These are phyloP conservation scores for Pantherophis alleghaniensis DNA, from an alignment of 2,797 vertebrate genomes.

Conservation along the genomic window DNA sequence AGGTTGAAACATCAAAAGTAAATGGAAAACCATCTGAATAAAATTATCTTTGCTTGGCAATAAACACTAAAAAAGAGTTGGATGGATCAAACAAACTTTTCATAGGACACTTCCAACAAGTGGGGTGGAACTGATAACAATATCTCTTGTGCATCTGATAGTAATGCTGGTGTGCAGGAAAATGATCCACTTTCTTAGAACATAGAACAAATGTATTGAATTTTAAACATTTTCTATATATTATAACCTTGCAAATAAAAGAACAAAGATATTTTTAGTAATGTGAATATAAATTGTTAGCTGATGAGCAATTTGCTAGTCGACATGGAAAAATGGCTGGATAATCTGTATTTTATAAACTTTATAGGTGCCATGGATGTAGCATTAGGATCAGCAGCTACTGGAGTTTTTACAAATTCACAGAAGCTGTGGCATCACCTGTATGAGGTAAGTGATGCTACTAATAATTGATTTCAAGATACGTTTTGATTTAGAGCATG, in stretches of 20 bases:
- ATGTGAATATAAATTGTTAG: neutral
- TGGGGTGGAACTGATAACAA: neutral
- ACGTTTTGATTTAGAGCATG: neutral
- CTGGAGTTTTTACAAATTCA: constrained; percentile 96
- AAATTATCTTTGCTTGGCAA: neutral
- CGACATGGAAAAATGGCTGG: neutral
- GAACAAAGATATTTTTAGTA: neutral
- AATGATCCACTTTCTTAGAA: neutral
- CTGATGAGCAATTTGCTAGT: neutral
- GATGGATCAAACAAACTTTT: neutral
- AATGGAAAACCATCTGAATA: neutral
- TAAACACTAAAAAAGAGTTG: neutral
- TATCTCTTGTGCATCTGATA: neutral
- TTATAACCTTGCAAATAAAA: neutral
- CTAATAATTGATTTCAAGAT: neutral
- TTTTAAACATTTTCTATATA: neutral
- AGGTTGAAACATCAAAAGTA: neutral
- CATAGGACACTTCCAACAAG: neutral
- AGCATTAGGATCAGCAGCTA: constrained; percentile 89
- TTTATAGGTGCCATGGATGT: constrained; percentile 90
- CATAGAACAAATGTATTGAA: neutral
- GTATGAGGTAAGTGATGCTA: constrained; percentile 77
- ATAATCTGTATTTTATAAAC: neutral
- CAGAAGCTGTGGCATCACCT: constrained; percentile 91
- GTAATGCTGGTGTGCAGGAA: neutral